phyloP scores from a whole-genome alignment of 2,888 invertebrate genomes.

The Ernsta delagoae region DNA sequence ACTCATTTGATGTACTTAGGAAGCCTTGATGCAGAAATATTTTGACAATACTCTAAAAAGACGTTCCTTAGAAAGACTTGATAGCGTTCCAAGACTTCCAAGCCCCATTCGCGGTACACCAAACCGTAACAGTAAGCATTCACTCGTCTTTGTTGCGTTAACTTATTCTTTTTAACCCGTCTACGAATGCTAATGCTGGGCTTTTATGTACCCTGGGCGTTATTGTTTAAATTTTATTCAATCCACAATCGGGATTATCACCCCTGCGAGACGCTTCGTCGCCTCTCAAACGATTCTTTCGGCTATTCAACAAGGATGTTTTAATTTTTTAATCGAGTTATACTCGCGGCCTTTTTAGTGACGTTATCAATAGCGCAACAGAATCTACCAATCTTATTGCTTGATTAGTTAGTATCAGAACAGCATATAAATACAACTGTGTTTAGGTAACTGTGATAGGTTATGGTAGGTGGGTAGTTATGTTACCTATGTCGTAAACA shows the following conservation, averaged over 20 bases:
- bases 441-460: no score
- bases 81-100: slow-evolving; percentile 12
- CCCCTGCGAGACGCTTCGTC: slow-evolving; percentile 37
- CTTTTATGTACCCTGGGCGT: slow-evolving; percentile 58
- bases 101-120: slow-evolving; percentile 3
- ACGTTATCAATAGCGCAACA: neutral
- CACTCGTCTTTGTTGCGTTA: slow-evolving; percentile 9
- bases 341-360: slow-evolving; percentile 7
- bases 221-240: slow-evolving; percentile 70
- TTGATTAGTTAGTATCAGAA: no score
- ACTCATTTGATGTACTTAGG: no score
- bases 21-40: no score
- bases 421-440: no score
- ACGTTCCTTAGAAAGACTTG: neutral
- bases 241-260: slow-evolving; percentile 64
- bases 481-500: no score
- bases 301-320: slow-evolving; percentile 28
- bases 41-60: neutral
- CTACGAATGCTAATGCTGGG: slow-evolving; percentile 57
- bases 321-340: slow-evolving; percentile 29
- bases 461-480: no score
- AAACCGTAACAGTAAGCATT: no score
- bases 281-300: slow-evolving; percentile 41
- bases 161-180: slow-evolving; percentile 48
- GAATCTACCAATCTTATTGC: neutral